These are phyloP conservation scores for Chaetodon trifascialis DNA, from an alignment of 2,113 vertebrate genomes.

Conservation along the genomic window DNA sequence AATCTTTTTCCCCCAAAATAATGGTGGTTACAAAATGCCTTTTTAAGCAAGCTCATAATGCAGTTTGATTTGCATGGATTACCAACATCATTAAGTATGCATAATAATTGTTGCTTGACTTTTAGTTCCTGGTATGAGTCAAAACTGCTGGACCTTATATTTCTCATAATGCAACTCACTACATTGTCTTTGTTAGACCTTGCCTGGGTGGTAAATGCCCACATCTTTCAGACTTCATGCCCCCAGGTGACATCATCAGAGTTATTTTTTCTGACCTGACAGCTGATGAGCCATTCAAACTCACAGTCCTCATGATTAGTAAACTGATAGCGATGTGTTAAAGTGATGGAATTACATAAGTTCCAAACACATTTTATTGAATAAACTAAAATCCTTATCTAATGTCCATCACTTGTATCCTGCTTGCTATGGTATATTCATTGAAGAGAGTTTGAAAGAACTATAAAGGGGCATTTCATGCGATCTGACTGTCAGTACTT, in stretches of 20 bases:
- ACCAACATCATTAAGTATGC: slow-evolving; percentile 23
- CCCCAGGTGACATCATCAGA: not conserved
- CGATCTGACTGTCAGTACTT: slow-evolving; percentile 2
- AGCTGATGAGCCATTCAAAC: too few species aligned
- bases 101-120: slow-evolving; percentile 9
- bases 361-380: not conserved
- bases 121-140: not conserved
- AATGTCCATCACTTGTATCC: not conserved
- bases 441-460: not conserved
- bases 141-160: not conserved
- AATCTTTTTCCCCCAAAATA: not conserved
- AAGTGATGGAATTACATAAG: not conserved
- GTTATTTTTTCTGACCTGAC: not conserved
- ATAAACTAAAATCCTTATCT: not conserved
- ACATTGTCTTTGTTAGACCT: not conserved
- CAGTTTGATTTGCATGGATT: slow-evolving; percentile 17
- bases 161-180: not conserved
- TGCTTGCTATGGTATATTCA: not conserved
- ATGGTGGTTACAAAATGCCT: slow-evolving; percentile 13
- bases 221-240: not conserved
- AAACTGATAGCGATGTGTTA: not conserved
- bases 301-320: too few species aligned
- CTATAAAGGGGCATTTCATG: slow-evolving; percentile 19
- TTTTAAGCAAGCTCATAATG: slow-evolving; percentile 4
- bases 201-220: not conserved